These are phyloP conservation scores for Punctoribates punctum DNA, from an alignment of 2,888 invertebrate genomes.

Conservation along the genomic window DNA sequence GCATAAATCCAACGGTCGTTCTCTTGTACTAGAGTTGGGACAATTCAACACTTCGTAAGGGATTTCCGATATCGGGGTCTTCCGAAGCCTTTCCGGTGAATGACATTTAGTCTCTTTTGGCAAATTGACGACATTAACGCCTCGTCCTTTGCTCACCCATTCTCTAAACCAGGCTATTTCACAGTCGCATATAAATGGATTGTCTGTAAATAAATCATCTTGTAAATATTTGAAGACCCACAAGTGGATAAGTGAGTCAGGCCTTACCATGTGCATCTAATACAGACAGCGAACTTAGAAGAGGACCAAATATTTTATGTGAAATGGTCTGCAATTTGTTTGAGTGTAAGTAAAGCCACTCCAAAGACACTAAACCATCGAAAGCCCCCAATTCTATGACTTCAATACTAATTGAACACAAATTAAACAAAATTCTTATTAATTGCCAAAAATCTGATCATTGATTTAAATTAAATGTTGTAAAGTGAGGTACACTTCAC, in stretches of 20 bases:
- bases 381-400: conserved; percentile 76
- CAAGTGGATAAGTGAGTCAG: not conserved
- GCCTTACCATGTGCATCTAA: conserved; percentile 82
- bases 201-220: conserved; percentile 63
- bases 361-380: conserved; percentile 81
- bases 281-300: conserved; percentile 77
- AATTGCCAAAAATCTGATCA: no score
- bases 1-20: not conserved
- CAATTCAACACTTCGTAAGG: conserved; percentile 44
- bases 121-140: conserved; percentile 41
- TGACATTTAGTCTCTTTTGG: conserved; percentile 45
- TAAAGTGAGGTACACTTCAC: no score
- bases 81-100: conserved; percentile 28
- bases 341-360: conserved; percentile 80
- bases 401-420: conserved; percentile 82
- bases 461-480: no score
- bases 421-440: not conserved
- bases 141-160: conserved; percentile 52
- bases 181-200: conserved; percentile 81
- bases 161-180: conserved; percentile 81
- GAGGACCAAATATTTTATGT: conserved; percentile 82
- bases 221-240: no score
- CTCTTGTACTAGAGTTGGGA: not conserved
- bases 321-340: conserved; percentile 77
- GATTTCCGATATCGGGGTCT: conserved; percentile 44